phyloP scores from a whole-genome alignment of 2,113 vertebrate species.

The Heterochromis multidens region DNA sequence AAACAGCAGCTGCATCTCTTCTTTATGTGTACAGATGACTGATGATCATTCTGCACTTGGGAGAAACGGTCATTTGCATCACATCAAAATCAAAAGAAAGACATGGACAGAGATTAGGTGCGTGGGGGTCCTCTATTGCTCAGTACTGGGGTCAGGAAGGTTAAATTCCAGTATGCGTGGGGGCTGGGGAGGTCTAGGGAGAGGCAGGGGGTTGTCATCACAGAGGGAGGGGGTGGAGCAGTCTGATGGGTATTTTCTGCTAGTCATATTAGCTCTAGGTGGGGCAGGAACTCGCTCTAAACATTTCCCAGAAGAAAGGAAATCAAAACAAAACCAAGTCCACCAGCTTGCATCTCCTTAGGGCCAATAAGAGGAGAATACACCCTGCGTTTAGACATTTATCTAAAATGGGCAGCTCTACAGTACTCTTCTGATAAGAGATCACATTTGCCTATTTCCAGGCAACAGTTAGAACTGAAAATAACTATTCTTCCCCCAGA shows the following conservation, averaged over 20 bases:
- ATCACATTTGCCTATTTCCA: neutral
- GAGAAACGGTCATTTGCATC: slow-evolving; percentile 27
- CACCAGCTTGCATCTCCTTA: neutral
- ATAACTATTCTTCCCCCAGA: neutral
- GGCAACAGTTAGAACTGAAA: neutral
- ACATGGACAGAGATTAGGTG: slow-evolving; percentile 24
- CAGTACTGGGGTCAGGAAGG: slow-evolving; percentile 49
- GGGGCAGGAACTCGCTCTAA: slow-evolving; percentile 69
- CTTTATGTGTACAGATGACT: slow-evolving; percentile 14
- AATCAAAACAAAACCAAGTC: slow-evolving; percentile 63
- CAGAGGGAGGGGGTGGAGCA: slow-evolving; percentile 26
- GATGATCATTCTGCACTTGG: neutral
- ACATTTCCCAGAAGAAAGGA: slow-evolving; percentile 64
- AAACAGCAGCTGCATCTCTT: slow-evolving; percentile 32
- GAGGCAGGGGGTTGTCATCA: slow-evolving; percentile 49
- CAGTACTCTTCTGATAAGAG: neutral
- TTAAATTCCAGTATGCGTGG: slow-evolving; percentile 68
- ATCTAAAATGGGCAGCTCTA: neutral
- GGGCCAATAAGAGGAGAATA: neutral
- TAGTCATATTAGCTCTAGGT: slow-evolving; percentile 48
- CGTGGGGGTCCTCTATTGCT: slow-evolving; percentile 29
- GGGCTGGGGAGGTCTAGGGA: slow-evolving; percentile 41
- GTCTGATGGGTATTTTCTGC: slow-evolving; percentile 40
- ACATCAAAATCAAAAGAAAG: slow-evolving; percentile 33
- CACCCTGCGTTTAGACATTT: neutral